These are phyloP conservation scores for Dicentrarchus labrax DNA, from an alignment of 2,113 vertebrate genomes.

Conservation along the genomic window DNA sequence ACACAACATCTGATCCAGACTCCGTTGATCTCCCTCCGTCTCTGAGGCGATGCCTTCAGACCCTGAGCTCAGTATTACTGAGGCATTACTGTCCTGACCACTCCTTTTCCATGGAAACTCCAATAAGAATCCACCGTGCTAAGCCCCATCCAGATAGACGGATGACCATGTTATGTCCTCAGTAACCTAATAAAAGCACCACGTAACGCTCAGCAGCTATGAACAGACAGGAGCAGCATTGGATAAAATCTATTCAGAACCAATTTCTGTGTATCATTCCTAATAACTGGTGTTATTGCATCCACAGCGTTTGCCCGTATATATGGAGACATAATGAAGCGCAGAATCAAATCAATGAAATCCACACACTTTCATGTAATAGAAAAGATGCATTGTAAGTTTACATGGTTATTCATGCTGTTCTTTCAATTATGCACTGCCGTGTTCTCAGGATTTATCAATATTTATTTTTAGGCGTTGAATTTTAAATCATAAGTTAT, in stretches of 20 bases:
- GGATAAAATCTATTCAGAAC: constrained; percentile 51
- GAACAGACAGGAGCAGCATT: constrained; percentile 45
- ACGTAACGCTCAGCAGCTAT: constrained; percentile 35
- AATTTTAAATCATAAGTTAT: constrained; percentile 76
- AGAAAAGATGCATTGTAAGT: constrained; percentile 54
- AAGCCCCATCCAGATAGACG: constrained; percentile 46
- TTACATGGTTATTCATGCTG: constrained; percentile 66
- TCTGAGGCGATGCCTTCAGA: constrained; percentile 29
- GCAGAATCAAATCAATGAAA: constrained; percentile 68
- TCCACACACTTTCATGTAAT: constrained; percentile 66
- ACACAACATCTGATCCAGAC: constrained; percentile 48
- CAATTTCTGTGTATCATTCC: constrained; percentile 61
- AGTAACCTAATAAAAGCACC: constrained; percentile 54
- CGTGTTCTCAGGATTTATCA: constrained; percentile 66
- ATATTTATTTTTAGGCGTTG: constrained; percentile 76
- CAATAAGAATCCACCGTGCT: constrained; percentile 49
- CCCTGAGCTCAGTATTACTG: constrained; percentile 37
- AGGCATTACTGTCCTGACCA: constrained; percentile 52
- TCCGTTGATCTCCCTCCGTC: constrained; percentile 22
- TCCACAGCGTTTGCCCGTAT: constrained; percentile 43
- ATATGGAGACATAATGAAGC: constrained; percentile 64
- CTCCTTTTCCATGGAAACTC: constrained; percentile 72
- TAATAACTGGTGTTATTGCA: constrained; percentile 72
- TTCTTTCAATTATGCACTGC: constrained; percentile 66
- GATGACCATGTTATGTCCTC: constrained; percentile 64